Evolutionary conservation across 2,113 vertebrate genomes (phyloP).

Genomic region (Limanda limanda): DNA sequence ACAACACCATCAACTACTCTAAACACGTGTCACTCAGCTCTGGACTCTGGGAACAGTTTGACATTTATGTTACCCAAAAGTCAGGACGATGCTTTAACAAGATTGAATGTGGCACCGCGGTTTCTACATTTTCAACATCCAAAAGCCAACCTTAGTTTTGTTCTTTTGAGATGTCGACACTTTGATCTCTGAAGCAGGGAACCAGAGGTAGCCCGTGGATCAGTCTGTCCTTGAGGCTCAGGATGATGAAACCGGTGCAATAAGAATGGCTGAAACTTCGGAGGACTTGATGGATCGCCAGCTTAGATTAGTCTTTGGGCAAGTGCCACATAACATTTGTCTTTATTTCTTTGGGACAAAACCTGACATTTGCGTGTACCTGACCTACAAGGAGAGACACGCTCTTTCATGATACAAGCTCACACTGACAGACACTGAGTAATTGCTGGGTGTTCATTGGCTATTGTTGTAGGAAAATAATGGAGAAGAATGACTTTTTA

Average conservation of each 20-base stretch:
- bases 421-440: constrained; percentile 46
- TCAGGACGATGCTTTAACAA: constrained; percentile 55
- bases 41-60: constrained; percentile 33
- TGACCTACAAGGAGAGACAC: constrained; percentile 57
- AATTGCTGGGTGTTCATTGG: constrained; percentile 41
- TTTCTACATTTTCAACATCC: constrained; percentile 51
- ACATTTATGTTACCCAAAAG: constrained; percentile 58
- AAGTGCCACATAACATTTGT: constrained; percentile 69
- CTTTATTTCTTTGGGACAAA: constrained; percentile 66
- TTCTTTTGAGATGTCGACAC: constrained; percentile 37
- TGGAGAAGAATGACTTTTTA: constrained; percentile 49
- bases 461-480: constrained; percentile 40
- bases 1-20: constrained; percentile 63
- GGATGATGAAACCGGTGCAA: constrained; percentile 58
- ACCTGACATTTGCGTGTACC: constrained; percentile 69
- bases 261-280: constrained; percentile 45
- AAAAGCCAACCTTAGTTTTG: constrained; percentile 30
- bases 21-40: constrained; percentile 62
- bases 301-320: constrained; percentile 62
- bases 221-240: constrained; percentile 44
- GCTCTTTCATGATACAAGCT: constrained; percentile 43
- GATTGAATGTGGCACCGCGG: constrained; percentile 55
- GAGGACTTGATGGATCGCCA: constrained; percentile 66
- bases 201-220: constrained; percentile 47
- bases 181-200: constrained; percentile 65